These are phyloP conservation scores for Athripsodes cinereus DNA, from an alignment of 2,888 invertebrate species.

Conservation along the genomic window DNA sequence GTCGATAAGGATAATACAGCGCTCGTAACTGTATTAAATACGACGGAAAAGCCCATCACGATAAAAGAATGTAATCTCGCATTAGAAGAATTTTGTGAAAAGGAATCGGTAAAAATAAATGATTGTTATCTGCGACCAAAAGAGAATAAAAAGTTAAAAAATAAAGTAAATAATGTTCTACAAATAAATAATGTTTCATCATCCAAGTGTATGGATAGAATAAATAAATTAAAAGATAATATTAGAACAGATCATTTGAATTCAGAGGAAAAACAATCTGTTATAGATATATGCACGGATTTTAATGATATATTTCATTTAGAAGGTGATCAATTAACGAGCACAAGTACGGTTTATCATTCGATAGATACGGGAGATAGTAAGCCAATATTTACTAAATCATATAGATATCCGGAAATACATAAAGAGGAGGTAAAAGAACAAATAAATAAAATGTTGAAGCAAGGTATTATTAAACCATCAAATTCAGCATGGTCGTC, in stretches of 20 bases:
- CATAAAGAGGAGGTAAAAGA: slow-evolving; percentile 31
- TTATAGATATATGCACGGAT: slow-evolving; percentile 25
- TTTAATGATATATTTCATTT: slow-evolving; percentile 28
- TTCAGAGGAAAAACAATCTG: slow-evolving; percentile 28
- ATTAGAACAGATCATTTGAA: slow-evolving; percentile 27
- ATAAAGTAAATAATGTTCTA: not conserved
- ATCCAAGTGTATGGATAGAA: not conserved
- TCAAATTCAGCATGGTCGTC: slow-evolving; percentile 26
- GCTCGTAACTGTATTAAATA: not conserved
- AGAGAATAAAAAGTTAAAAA: not conserved
- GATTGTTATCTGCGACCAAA: not conserved
- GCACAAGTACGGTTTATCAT: slow-evolving; percentile 28
- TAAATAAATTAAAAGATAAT: not conserved
- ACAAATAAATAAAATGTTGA: slow-evolving; percentile 30
- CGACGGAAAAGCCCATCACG: not conserved
- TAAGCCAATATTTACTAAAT: slow-evolving; percentile 29
- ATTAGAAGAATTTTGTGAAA: not conserved
- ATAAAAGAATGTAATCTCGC: not conserved
- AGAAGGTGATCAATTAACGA: slow-evolving; percentile 28
- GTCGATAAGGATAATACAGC: not conserved
- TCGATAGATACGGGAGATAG: slow-evolving; percentile 27
- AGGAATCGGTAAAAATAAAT: not conserved
- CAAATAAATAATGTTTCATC: not conserved
- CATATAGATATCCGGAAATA: slow-evolving; percentile 30
- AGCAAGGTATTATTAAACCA: slow-evolving; percentile 29